Base-by-base conservation (phyloP, 2,888 invertebrate species). In the Sialis fuliginosa region DNA sequence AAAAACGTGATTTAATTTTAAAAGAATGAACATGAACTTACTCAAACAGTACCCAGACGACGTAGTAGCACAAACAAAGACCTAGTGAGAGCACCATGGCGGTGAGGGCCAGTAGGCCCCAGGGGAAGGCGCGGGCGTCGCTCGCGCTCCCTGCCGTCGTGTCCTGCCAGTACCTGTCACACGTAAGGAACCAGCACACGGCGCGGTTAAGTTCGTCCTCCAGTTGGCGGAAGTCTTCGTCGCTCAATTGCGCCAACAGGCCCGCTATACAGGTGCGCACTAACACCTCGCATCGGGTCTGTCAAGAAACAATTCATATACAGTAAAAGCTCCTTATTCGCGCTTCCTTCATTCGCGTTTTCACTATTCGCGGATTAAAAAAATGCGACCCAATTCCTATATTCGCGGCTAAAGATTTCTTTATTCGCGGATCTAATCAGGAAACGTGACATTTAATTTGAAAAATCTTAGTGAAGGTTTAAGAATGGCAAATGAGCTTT, bases 1-100 rank as follows among this genome's bases (percentile, higher is more conserved):
- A n/a, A 44, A n/a, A 12, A 9, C 31, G 2, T 44, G 5, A 9
- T 13, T 1, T 33, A 12, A 12, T 33, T 32, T n/a, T 22, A 8
- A 33, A 49, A 35, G 37, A 44, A 37, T 43, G 30, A 22, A 22
- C 2, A 22, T 42, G 46, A 56, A 78, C 84, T 80, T 71, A 91
- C 91, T 89, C 90, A 67, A 88, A 90, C 49, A 90, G 76, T 54
- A 89, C 84, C 84, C 90, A 91, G 56, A 90, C 86, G 58, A 91
- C 80, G 68, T 90, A 90, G 65, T 91, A 91, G 66, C 90, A 90
- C 65, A 88, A 79, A 64, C 87, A 86, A 52, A 90, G 77, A 42
- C 87, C 86, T 45, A 86, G 72, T 40, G 86, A 82, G 41, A 89
- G 72, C 45, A 89, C 78, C 58, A 87, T 81, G 51, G 87, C 79